These are phyloP conservation scores for Deilephila elpenor DNA, from an alignment of 2,888 invertebrate genomes.

Conservation along the genomic window DNA sequence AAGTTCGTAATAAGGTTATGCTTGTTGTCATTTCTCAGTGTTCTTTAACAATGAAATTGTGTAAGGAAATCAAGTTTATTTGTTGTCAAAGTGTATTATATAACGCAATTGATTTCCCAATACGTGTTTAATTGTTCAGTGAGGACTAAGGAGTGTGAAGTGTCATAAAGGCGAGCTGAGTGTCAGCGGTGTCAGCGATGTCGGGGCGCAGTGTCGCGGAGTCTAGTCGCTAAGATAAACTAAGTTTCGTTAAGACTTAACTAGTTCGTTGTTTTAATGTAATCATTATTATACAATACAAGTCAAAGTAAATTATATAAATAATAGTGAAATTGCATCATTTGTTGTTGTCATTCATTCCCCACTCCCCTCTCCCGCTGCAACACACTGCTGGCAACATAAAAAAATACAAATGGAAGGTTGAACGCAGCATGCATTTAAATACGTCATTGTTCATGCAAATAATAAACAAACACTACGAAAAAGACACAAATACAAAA, in stretches of 20 bases:
- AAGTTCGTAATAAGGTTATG: background rate
- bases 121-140: no score
- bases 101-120: background rate
- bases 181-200: background rate
- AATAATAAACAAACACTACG: no score
- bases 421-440: no score
- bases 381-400: background rate
- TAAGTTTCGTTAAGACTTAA: slow-evolving; percentile 23
- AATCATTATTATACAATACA: slow-evolving; percentile 27
- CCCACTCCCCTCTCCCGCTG: no score
- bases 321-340: slow-evolving; percentile 28
- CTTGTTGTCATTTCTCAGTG: background rate
- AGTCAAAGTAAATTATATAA: slow-evolving; percentile 26
- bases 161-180: background rate
- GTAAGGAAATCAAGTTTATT: background rate
- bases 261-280: slow-evolving; percentile 22
- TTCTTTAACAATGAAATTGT: background rate
- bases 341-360: slow-evolving; percentile 16
- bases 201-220: background rate
- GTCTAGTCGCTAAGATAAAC: slow-evolving; percentile 9
- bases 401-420: no score
- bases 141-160: no score
- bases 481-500: no score
- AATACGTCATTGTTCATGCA: no score
- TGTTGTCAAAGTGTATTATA: background rate